Base-by-base conservation (phyloP, 2,797 vertebrate genomes). In the Threskiornis aethiopicus region DNA sequence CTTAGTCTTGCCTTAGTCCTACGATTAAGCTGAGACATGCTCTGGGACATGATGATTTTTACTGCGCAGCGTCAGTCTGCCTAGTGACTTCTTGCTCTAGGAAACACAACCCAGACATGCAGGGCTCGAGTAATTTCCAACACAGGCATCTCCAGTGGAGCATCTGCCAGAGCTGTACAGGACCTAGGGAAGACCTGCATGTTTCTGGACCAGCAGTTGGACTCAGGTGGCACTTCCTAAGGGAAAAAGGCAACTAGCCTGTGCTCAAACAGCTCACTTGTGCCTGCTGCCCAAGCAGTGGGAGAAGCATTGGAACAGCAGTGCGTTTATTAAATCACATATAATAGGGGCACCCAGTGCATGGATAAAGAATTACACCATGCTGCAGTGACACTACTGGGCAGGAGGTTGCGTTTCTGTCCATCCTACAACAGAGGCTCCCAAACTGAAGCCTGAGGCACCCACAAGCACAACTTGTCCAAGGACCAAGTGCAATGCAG, bases 31-130 rank as follows among this genome's bases (percentile, higher is more conserved):
- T 81, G 91, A 75, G 61, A 67, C 24, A 41, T 70, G 16, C n/a
- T 78, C 49, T 87, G 46, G 46, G 47, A 71, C 8, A 5, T 0
- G 0, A 16, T 15, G 24, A 28, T 3, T 84, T 61, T 67, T 39
- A 28, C 35, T 44, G 52, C 0, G 0, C 42, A 72, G 41, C 3
- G 1, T 24, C 64, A 52, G 41, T 20, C 6, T 64, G 37, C n/a
- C 2, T 26, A 25, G 47, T 54, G 41, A 26, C 15, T 59, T 79
- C 54, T 78, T 76, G 41, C 20, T 82, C 39, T 22, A 26, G 55
- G 61, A 78, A 47, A 37, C 29, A 19, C 1, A 1, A 37, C 22
- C 31, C 65, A 59, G 51, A 35, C 75, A 82, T 18, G 3, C 4
- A 39, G 44, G 13, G 37, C 5, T 49, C n/a, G 41, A 78, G 35